Base-by-base conservation (phyloP, 2,888 invertebrate genomes). In the Cabera pusaria region DNA sequence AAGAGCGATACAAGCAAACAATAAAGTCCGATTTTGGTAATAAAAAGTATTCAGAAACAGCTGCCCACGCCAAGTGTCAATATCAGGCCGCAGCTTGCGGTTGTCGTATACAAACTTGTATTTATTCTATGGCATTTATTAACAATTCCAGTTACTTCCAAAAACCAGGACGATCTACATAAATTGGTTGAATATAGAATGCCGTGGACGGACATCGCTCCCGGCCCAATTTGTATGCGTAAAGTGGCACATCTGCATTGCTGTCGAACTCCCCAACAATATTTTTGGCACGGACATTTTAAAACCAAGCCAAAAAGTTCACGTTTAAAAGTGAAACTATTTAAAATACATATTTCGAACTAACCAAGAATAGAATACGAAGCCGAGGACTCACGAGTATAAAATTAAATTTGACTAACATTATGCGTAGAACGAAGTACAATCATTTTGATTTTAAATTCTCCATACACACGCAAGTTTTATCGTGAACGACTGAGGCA, bases 211-310 rank as follows among this genome's bases (percentile, higher is more conserved):
- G 27, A 44, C 42, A 39, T 33, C 37, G 37, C 48, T 49, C 52
- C 44, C 60, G 68, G 47, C 62, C 70, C 69, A 72, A 67, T 80
- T 79, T 61, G 66, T 69, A 74, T 69, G 75, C 72, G 76, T 73
- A 59, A 75, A 74, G 69, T 64, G 70, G 72, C 69, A 74, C 80
- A 83, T 82, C 83, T 84, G 83, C 83, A 85, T 66, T 82, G 82
- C 74, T 62, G 80, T 56, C 63, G 63, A 69, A 73, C 65, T 68
- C 69, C 58, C 64, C 49, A 56, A 56, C 59, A 52, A 69, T 75
- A 72, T 75, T 80, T 78, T 80, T 84, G 79, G 81, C 79, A 76
- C 71, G 57, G 49, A 56, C 49, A 47, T 62, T 61, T 67, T 62
- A 60, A 66, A 74, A 70, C 64, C 61, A 64, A 67, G 64, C 65